Conservation (phyloP, 2,888 invertebrate genomes). For the Salpingus planirostris region DNA sequence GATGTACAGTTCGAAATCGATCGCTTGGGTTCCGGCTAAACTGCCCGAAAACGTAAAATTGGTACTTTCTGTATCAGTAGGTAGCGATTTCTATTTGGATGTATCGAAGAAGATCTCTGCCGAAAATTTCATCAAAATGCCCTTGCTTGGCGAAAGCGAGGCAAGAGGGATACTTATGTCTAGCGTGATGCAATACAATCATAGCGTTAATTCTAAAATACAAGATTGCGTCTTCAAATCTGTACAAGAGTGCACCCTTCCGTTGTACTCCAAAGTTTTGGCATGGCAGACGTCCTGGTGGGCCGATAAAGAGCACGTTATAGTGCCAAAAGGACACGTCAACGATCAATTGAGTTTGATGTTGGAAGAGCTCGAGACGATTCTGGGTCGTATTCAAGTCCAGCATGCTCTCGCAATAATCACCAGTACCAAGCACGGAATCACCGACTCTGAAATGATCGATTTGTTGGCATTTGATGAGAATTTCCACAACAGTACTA, state of each 20-base stretch:
- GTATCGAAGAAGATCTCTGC: conserved; percentile 32
- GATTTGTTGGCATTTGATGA: conserved; percentile 58
- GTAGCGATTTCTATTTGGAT: conserved; percentile 40
- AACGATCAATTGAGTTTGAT: conserved; percentile 57
- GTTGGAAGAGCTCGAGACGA: conserved; percentile 59
- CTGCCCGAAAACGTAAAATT: conserved; percentile 69
- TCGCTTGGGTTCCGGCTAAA: conserved; percentile 68
- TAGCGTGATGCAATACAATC: conserved; percentile 50
- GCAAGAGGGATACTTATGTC: conserved; percentile 47
- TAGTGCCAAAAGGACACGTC: conserved; percentile 48
- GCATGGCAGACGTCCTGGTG: conserved; percentile 56
- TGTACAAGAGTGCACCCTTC: conserved; percentile 56
- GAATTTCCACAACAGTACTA: conserved; percentile 53
- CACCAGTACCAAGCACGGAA: conserved; percentile 65
- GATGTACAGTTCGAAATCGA: conserved; percentile 49
- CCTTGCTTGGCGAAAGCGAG: conserved; percentile 44
- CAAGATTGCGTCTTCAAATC: conserved; percentile 48
- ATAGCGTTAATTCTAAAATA: conserved; percentile 53
- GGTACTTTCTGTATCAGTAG: conserved; percentile 62
- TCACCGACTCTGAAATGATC: conserved; percentile 73
- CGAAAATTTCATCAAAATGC: conserved; percentile 41
- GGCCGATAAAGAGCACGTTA: conserved; percentile 47
- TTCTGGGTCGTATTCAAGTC: conserved; percentile 57
- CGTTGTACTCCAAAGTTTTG: conserved; percentile 59
- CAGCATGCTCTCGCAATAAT: conserved; percentile 62